Evolutionary conservation across 1,140 invertebrate genomes (phyloP), one percentile per base, ranked within the genome.

Genomic region (Habropoda laboriosa): DNA sequence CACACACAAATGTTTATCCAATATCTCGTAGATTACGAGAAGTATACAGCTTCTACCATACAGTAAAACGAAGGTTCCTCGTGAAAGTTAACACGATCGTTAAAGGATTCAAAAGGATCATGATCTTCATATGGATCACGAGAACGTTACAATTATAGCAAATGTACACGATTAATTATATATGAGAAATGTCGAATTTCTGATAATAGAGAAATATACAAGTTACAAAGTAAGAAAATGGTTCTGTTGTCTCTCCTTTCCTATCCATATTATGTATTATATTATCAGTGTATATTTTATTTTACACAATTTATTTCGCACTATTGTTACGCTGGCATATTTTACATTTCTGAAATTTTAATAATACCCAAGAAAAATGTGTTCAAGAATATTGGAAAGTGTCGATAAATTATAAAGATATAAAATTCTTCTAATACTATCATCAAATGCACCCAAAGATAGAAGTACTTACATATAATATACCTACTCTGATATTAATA

Each of bases 201-300:
- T 83, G 81, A 73, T 81, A 61, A 83, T 83, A 86, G 85, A 75
- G 66, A 87, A 87, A 86, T 87, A 87, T 80, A 87, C 73, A 83
- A 79, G 78, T 83, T 86, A 86, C 49, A 32, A 72, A 82, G 51
- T 75, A 85, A 35, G 18, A 21, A 24, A 38, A 40, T 55, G n/a
- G 38, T 75, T 63, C 32, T 47, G 47, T 63, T 74, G 24, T 63
- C n/a, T n/a, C n/a, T n/a, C n/a, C n/a, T n/a, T n/a, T n/a, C n/a
- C n/a, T n/a, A n/a, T n/a, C n/a, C n/a, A n/a, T n/a, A n/a, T n/a
- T n/a, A n/a, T n/a, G n/a, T n/a, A n/a, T n/a, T n/a, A n/a, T n/a
- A n/a, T n/a, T n/a, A n/a, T n/a, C n/a, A n/a, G 42, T 68, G 2
- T 27, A 47, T 1, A 16, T 45, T 35, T 67, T 6, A n/a, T n/a